Conservation (phyloP, 2,797 vertebrate genomes). For the Pantherophis alleghaniensis region DNA sequence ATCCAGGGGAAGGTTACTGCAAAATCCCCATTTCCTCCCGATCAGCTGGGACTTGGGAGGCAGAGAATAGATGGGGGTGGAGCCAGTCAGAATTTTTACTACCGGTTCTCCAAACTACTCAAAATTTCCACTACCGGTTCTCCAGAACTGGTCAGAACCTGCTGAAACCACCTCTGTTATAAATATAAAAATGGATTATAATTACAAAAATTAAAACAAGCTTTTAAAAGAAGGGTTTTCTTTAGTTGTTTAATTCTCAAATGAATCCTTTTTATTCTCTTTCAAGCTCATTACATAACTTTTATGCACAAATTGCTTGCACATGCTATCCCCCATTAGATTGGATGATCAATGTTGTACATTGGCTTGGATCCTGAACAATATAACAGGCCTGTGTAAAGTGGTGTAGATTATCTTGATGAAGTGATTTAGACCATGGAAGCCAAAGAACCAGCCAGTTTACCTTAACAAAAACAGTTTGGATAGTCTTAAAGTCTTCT, state of each 20-base stretch:
- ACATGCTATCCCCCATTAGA: background rate
- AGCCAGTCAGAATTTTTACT: no score
- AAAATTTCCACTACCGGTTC: no score
- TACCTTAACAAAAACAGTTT: background rate
- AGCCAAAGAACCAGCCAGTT: background rate
- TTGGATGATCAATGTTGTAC: background rate
- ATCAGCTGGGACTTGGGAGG: no score
- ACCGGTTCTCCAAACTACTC: no score
- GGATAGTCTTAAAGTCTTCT: background rate
- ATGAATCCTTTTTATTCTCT: background rate
- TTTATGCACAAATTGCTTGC: background rate
- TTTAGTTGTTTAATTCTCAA: background rate
- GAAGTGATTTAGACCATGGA: background rate
- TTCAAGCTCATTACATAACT: background rate
- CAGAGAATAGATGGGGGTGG: no score
- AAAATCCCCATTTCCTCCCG: no score
- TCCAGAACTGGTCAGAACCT: no score
- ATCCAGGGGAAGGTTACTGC: no score
- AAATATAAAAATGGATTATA: no score
- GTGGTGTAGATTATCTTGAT: background rate
- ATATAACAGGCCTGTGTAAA: background rate
- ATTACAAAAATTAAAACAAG: no score
- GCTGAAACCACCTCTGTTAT: no score
- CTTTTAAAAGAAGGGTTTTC: background rate
- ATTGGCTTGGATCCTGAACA: background rate